A percentile compares a stretch with the other conserved stretches of the same genome.
Conservation (phyloP, 1,140 invertebrate genomes). For the Watersipora subatra region DNA sequence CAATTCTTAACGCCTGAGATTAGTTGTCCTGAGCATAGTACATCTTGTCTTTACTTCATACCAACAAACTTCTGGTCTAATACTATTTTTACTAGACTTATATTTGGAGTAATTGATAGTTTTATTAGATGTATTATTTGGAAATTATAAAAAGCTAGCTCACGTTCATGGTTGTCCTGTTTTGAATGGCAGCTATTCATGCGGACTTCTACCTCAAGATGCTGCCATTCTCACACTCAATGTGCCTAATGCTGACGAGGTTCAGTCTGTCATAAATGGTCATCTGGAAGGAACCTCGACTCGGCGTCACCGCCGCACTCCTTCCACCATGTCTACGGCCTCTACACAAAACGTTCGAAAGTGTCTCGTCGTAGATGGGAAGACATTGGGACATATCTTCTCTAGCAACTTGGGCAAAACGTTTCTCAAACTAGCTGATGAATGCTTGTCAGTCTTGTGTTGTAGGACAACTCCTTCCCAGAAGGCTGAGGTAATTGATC, state of each 20-base stretch:
- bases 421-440: conserved; percentile 25
- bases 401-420: background rate
- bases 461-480: conserved; percentile 40
- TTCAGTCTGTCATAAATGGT: background rate
- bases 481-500: conserved; percentile 23
- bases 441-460: conserved; percentile 38
- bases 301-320: background rate
- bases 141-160: no score
- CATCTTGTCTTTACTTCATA: no score
- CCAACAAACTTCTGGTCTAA: no score
- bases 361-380: conserved; percentile 73
- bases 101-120: no score
- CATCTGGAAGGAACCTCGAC: background rate
- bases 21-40: no score
- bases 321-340: conserved; percentile 2
- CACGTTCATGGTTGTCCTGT: no score
- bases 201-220: background rate
- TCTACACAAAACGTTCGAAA: background rate
- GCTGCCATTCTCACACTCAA: background rate
- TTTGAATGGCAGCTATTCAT: background rate
- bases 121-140: no score
- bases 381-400: conserved; percentile 49
- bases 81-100: no score
- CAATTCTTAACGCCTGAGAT: no score
- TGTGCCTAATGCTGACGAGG: background rate